Evolutionary conservation across 2,113 vertebrate genomes (phyloP).

Genomic region (Pseudonaja textilis): DNA sequence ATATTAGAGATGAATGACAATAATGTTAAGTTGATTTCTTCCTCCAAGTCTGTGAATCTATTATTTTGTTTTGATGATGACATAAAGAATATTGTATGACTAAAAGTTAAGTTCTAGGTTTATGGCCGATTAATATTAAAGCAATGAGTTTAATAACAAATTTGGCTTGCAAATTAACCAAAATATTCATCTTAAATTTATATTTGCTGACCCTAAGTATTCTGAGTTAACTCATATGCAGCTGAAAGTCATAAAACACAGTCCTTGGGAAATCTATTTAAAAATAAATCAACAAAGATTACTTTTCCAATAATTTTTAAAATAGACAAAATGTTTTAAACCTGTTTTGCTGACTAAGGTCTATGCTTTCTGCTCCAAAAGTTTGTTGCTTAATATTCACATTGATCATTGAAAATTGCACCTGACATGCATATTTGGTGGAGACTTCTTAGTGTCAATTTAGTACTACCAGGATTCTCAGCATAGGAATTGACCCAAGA

Average conservation of each 20-base stretch:
- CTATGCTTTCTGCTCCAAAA: conserved; percentile 19
- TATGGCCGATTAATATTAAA: not conserved
- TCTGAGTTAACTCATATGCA: not conserved
- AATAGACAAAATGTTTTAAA: conserved; percentile 19
- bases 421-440: conserved; percentile 4
- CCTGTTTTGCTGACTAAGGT: conserved; percentile 24
- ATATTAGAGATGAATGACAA: not conserved
- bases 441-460: conserved; percentile 21
- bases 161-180: not conserved
- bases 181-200: conserved; percentile 30
- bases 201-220: conserved; percentile 1
- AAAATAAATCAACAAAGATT: conserved; percentile 25
- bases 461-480: conserved; percentile 19
- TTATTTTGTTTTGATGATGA: conserved; percentile 12
- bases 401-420: conserved; percentile 36
- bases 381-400: conserved; percentile 47
- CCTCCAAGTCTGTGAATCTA: conserved; percentile 10
- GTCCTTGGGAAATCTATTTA: conserved; percentile 23
- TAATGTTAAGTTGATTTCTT: not conserved
- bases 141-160: conserved; percentile 12
- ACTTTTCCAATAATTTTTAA: conserved; percentile 39
- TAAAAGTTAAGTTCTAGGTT: not conserved
- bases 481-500: not conserved
- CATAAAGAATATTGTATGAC: not conserved
- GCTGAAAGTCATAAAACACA: conserved; percentile 18